Evolutionary conservation across 2,113 vertebrate genomes (phyloP), one percentile per base, ranked within the genome.

Genomic region (Tyto alba): DNA sequence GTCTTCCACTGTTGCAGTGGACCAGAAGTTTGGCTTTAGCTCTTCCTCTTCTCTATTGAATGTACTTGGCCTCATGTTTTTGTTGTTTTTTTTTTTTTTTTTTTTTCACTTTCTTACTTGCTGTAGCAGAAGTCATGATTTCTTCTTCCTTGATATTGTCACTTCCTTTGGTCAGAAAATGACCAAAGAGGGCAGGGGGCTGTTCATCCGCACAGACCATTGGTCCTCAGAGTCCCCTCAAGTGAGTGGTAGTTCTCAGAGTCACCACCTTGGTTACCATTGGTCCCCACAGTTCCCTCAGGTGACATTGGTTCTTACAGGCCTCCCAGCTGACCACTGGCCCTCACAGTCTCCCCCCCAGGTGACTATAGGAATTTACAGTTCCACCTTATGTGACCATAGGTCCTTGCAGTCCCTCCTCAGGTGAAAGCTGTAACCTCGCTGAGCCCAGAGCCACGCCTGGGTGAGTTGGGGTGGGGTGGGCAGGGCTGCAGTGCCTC

Each of bases 361-460:
- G 22, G 13, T 21, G 15, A 36, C 34, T 56, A 20, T 40, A 66
- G 32, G 25, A 41, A 17, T 69, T 69, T 9, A 23, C 43, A 74
- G 18, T 75, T 69, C 34, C 21, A 32, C 14, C 47, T 41, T 29
- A 30, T n/a, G 18, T 52, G 63, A 47, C 16, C 32, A 27, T 0
- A 32, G 40, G 55, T 47, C 32, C 45, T 77, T 38, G 23, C 38
- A 53, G 47, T 29, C 7, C 8, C 27, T 57, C 12, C 43, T 40
- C n/a, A 36, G 36, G 10, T 45, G 36, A 66, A 32, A 27, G 19
- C 41, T 45, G 32, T 82, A 83, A 55, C 29, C 21, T 23, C 15
- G n/a, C 13, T 3, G 2, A 45, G 20, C 9, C 34, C 38, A 29
- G 72, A 43, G 11, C 17, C 0, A 2, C 4, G 2, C 18, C 59